A percentile compares a stretch with the other conserved stretches of the same genome.
Evolutionary conservation across 2,888 invertebrate genomes (phyloP).

Genomic region (Hyalella azteca): DNA sequence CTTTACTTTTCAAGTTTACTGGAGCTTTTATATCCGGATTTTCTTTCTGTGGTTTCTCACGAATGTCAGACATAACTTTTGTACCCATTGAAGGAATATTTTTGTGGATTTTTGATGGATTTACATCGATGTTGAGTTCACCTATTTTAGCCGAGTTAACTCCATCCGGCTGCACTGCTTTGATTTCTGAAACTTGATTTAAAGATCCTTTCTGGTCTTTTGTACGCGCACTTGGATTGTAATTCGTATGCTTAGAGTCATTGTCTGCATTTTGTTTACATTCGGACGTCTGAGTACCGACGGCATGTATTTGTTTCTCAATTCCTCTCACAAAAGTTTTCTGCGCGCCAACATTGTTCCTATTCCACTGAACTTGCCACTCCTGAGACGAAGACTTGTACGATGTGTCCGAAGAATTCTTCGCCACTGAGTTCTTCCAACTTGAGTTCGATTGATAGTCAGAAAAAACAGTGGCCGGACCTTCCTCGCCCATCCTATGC

Average conservation of each 20-base stretch:
- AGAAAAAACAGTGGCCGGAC: background rate
- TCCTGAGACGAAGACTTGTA: constrained; percentile 2
- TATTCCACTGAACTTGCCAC: background rate
- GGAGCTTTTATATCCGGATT: no score
- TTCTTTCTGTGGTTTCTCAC: no score
- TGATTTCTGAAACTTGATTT: no score
- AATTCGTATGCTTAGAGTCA: background rate
- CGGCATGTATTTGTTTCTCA: constrained; percentile 15
- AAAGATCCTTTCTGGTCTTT: no score
- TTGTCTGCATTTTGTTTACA: background rate
- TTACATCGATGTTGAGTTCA: no score
- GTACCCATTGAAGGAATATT: no score
- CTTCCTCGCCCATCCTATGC: constrained; percentile 1
- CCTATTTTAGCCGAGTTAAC: no score
- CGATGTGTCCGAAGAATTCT: constrained; percentile 1
- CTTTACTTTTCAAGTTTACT: no score
- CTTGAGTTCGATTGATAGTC: constrained; percentile 23
- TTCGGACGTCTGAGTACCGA: background rate
- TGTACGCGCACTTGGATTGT: background rate
- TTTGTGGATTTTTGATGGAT: no score
- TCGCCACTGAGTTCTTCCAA: background rate
- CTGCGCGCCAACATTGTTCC: background rate
- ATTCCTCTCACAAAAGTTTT: background rate
- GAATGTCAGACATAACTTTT: no score
- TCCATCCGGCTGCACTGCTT: no score